phyloP scores from a whole-genome alignment of 2,113 vertebrate genomes.

The Trachemys scripta region DNA sequence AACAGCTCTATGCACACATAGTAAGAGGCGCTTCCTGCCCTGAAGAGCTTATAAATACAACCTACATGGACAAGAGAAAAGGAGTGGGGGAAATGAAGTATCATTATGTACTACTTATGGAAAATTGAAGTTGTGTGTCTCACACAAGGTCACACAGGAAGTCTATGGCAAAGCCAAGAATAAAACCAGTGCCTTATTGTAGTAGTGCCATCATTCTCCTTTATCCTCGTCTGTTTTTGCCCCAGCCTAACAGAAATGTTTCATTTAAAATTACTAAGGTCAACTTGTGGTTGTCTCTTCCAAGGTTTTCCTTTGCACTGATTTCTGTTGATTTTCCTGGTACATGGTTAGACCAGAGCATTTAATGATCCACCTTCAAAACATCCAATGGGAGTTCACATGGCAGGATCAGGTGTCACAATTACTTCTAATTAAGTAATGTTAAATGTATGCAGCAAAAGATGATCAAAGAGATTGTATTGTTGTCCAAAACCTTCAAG shows the following conservation, averaged over 20 bases:
- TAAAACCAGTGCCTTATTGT: neutral
- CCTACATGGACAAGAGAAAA: neutral
- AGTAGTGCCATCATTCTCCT: too few relatives aligned
- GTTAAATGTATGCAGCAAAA: neutral
- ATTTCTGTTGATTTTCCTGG: too few relatives aligned
- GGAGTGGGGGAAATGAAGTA: rapidly evolving
- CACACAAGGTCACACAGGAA: neutral
- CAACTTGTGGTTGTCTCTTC: too few relatives aligned
- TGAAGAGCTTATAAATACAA: neutral
- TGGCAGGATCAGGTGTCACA: neutral
- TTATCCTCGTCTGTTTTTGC: too few relatives aligned
- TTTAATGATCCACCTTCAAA: too few relatives aligned
- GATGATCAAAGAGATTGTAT: neutral
- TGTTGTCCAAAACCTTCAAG: neutral
- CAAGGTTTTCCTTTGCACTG: too few relatives aligned
- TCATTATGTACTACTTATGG: rapidly evolving
- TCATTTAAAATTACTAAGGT: too few relatives aligned
- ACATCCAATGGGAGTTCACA: too few relatives aligned
- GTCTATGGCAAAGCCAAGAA: neutral
- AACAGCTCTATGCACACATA: neutral
- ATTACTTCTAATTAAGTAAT: neutral
- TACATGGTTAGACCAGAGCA: too few relatives aligned
- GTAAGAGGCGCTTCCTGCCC: neutral
- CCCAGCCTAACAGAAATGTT: too few relatives aligned
- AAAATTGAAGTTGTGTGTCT: neutral